phyloP scores from a whole-genome alignment of 2,888 invertebrate species.

The Nebria salina region DNA sequence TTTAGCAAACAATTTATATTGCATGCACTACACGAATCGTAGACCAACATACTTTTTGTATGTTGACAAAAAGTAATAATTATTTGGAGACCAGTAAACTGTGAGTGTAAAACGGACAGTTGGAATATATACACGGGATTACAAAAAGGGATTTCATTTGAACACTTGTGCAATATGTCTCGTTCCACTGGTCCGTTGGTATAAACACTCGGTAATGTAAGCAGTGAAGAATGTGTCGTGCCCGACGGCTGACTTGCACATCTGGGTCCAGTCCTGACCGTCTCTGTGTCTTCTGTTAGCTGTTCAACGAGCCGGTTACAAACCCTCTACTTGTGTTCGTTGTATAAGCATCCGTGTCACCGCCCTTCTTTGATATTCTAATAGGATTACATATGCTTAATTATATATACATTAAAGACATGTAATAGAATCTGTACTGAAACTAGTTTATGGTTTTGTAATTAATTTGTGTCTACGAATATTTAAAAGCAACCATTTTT shows the following conservation, averaged over 20 bases:
- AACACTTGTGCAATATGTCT: neutral
- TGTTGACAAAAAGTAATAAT: neutral
- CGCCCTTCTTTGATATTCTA: constrained; percentile 14
- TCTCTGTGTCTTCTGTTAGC: neutral
- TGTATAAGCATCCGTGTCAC: neutral
- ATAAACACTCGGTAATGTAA: neutral
- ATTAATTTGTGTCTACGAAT: neutral
- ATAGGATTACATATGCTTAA: neutral
- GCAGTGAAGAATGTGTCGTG: neutral
- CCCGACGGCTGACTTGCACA: neutral
- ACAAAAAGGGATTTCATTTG: neutral
- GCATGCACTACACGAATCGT: too few relatives aligned
- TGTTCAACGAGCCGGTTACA: neutral
- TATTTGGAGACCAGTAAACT: neutral
- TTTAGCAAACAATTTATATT: too few relatives aligned
- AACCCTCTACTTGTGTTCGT: neutral
- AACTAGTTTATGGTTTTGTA: neutral
- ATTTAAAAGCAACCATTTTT: neutral
- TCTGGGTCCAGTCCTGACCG: constrained; percentile 11
- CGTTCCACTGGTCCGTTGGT: neutral
- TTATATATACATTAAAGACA: neutral
- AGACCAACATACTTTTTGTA: too few relatives aligned
- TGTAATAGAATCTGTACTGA: neutral
- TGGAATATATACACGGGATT: neutral
- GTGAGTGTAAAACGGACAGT: neutral